These are phyloP conservation scores for Labrus mixtus DNA, from an alignment of 2,113 vertebrate species.

Conservation along the genomic window DNA sequence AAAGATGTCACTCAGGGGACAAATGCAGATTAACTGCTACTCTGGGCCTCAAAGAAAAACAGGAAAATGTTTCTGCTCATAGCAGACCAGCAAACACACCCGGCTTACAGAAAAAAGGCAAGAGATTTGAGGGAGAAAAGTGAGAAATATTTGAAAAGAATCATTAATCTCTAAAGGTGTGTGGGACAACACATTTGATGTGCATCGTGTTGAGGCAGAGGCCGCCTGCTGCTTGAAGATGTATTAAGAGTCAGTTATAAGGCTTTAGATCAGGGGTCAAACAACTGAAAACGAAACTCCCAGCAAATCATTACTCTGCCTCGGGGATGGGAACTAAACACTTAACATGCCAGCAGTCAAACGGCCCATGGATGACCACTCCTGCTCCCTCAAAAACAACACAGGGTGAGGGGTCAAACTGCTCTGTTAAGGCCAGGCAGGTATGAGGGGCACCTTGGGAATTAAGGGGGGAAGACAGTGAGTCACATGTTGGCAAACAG, in stretches of 20 bases:
- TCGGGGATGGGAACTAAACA: constrained; percentile 67
- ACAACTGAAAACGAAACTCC: constrained; percentile 70
- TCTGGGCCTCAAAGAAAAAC: constrained; percentile 53
- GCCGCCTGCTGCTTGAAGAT: constrained; percentile 14
- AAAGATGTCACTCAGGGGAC: constrained; percentile 55
- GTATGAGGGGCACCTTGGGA: constrained; percentile 50
- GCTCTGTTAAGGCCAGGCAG: constrained; percentile 57
- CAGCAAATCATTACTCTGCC: constrained; percentile 61
- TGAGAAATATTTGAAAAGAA: constrained; percentile 15
- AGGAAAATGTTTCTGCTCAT: constrained; percentile 40
- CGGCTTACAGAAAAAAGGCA: constrained; percentile 13
- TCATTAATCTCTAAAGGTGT: neutral
- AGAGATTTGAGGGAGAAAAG: constrained; percentile 13
- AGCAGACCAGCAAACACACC: constrained; percentile 27
- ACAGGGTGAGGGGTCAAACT: constrained; percentile 69
- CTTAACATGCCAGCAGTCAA: constrained; percentile 75
- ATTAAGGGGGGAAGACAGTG: constrained; percentile 7
- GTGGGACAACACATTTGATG: constrained; percentile 34
- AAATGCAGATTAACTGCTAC: constrained; percentile 65
- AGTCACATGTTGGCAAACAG: constrained; percentile 39
- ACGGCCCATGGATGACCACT: constrained; percentile 67
- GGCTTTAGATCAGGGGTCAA: constrained; percentile 59
- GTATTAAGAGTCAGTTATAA: constrained; percentile 31
- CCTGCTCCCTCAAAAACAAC: constrained; percentile 68
- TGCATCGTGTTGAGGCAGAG: constrained; percentile 43